phyloP scores from a whole-genome alignment of 2,888 invertebrate genomes.

The Eueremaeus valkanovi region DNA sequence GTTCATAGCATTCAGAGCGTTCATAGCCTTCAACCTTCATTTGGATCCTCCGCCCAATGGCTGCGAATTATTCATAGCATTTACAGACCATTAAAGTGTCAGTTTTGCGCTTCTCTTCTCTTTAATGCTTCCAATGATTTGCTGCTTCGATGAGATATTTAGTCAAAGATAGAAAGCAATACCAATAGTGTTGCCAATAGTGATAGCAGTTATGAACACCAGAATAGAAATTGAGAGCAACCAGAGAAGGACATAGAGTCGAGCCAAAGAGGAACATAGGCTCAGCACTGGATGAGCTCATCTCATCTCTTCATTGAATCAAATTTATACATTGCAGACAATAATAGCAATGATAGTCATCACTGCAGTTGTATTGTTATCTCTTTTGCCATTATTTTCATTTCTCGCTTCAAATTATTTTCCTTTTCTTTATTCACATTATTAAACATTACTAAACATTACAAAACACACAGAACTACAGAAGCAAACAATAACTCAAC shows the following conservation, averaged over 20 bases:
- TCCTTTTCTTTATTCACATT: not conserved
- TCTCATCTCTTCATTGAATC: slow-evolving; percentile 5
- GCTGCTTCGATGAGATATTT: slow-evolving; percentile 24
- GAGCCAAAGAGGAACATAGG: not conserved
- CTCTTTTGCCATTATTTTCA: not conserved
- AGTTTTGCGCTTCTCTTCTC: slow-evolving; percentile 13
- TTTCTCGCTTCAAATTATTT: slow-evolving; percentile 9
- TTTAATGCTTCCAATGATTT: slow-evolving; percentile 27
- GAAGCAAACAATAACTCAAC: not conserved
- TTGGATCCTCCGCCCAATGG: slow-evolving; percentile 7
- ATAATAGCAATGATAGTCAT: not conserved
- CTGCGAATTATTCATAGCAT: slow-evolving; percentile 27
- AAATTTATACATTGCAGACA: not conserved
- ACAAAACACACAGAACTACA: not conserved
- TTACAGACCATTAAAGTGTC: slow-evolving; percentile 24
- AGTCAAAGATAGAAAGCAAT: slow-evolving; percentile 10
- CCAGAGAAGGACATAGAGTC: not conserved
- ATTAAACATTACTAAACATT: not conserved
- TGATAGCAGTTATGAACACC: not conserved
- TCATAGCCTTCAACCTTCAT: slow-evolving; percentile 11
- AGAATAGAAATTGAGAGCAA: not conserved
- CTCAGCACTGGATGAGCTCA: not conserved
- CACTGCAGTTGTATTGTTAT: not conserved
- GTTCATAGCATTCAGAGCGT: not conserved
- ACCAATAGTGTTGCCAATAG: slow-evolving; percentile 4